These are phyloP conservation scores for Drosophila tsacasi DNA, from an alignment of 1,140 invertebrate species.

Conservation along the genomic window DNA sequence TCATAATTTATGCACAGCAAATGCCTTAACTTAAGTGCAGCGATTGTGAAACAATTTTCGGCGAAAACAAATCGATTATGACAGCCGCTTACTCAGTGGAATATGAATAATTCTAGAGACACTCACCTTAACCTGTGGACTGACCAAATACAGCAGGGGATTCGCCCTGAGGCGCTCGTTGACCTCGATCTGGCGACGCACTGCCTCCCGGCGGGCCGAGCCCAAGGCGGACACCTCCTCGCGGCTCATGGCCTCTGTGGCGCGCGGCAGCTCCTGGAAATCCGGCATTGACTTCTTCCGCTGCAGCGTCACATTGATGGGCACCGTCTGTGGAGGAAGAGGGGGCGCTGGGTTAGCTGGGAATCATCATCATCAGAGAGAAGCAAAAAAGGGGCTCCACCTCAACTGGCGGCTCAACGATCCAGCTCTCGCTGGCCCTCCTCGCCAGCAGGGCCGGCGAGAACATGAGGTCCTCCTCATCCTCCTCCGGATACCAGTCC, in stretches of 20 bases:
- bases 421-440: slow-evolving; percentile 94
- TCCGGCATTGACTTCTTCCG: slow-evolving; percentile 98
- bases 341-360: neutral
- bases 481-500: slow-evolving; percentile 90
- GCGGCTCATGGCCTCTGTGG: slow-evolving; percentile 93
- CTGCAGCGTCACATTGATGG: slow-evolving; percentile 90
- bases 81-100: slow-evolving; percentile 9
- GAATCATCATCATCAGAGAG: neutral
- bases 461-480: slow-evolving; percentile 93
- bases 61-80: slow-evolving; percentile 3
- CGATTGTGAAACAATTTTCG: slow-evolving; percentile 11
- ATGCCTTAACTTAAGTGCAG: slow-evolving; percentile 6
- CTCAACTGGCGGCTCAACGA: slow-evolving; percentile 93
- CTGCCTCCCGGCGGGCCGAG: slow-evolving; percentile 96
- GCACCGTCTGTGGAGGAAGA: slow-evolving; percentile 87
- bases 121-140: slow-evolving; percentile 98
- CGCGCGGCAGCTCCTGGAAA: slow-evolving; percentile 91
- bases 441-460: slow-evolving; percentile 93
- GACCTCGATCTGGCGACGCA: slow-evolving; percentile 95
- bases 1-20: slow-evolving; percentile 8
- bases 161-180: slow-evolving; percentile 96
- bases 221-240: slow-evolving; percentile 98
- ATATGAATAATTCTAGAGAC: neutral
- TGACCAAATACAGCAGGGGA: slow-evolving; percentile 97
- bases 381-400: slow-evolving; percentile 62